Evolutionary conservation across 1,140 invertebrate genomes (phyloP), one percentile per base, ranked within the genome.

Genomic region (Pteromalus puparum): DNA sequence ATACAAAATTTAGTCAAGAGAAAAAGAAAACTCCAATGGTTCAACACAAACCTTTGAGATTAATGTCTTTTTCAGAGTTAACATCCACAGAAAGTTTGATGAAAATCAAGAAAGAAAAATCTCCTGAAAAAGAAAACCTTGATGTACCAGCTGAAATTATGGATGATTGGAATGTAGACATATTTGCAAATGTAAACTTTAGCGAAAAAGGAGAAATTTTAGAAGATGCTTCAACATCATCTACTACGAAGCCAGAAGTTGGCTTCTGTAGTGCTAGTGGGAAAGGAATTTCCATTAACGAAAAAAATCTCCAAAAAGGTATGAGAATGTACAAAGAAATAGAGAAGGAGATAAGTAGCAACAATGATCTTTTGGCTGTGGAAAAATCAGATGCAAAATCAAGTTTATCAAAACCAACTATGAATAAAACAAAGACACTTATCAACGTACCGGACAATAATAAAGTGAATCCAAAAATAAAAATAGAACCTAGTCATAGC

Each of bases 101-200:
- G n/a, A 86, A 86, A 68, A 70, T 81, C 93, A 1, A 75, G 38
- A n/a, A 86, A 87, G 53, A 90, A 87, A 83, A 88, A 7, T 13
- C 10, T 34, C 12, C 21, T n/a, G 46, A 77, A 48, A 61, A 65
- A n/a, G 18, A 73, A 80, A 80, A 28, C 67, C 76, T 80, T 65
- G 77, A 73, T 65, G 73, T 85, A 6, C 83, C 78, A 48, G 12
- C 15, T 68, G 78, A 85, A 76, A 81, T 84, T 21, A 80, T 85
- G 78, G 78, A 85, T 68, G 83, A 80, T 76, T 85, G 83, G 83
- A 74, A 75, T 81, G 1, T 28, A 65, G 75, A 79, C 0, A 65
- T 73, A 61, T 77, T 18, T 24, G 53, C 7, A 74, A 10, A 24
- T 38, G 24, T 2, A n/a, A 75, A 42, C 38, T 42, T 38, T 75